Base-by-base conservation (phyloP, 2,888 invertebrate species). In the Eristalinus aeneus region DNA sequence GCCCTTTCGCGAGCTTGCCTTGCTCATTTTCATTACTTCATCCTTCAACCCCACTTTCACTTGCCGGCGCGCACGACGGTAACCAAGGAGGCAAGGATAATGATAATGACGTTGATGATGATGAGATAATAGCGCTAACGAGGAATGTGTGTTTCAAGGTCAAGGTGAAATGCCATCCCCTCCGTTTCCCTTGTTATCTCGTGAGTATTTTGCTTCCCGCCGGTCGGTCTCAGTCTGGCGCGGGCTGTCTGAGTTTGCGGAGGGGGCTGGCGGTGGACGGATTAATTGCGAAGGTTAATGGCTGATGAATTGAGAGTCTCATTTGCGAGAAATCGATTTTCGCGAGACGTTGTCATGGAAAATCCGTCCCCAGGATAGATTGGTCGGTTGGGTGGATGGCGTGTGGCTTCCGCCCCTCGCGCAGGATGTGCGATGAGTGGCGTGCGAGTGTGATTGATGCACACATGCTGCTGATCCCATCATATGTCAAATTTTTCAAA, bases 21-120 rank as follows among this genome's bases (percentile, higher is more conserved):
- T 74, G 77, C 86, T 86, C 86, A 86, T 82, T 86, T 86, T 86
- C 86, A 86, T 86, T 86, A 86, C 86, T 86, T 81, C 77, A 77
- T 80, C 81, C 65, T 69, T 56, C 86, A 81, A 86, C 82, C 86
- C 86, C 86, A 82, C 82, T 86, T 86, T 82, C 82, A 82, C 82
- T 86, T 86, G 85, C 65, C 74, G 22, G 31, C 32, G 56, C 32
- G 22, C 53, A 32, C 20, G 74, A 80, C 54, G 31, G 68, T 77
- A 65, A 86, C 73, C 73, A 86, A 60, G 86, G 77, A 74, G 71
- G 39, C 81, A 86, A 71, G 86, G 82, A 82, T 86, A 86, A 86
- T 86, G 86, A 86, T 82, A 86, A 86, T 75, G 86, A 86, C 86
- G 82, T 82, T 82, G 86, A 86, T 86, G 86, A 86, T 86, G 82